Percentiles rank a stretch among this genome's conserved stretches.
Conservation (phyloP, 2,113 vertebrate species). For the Otolemur garnettii region DNA sequence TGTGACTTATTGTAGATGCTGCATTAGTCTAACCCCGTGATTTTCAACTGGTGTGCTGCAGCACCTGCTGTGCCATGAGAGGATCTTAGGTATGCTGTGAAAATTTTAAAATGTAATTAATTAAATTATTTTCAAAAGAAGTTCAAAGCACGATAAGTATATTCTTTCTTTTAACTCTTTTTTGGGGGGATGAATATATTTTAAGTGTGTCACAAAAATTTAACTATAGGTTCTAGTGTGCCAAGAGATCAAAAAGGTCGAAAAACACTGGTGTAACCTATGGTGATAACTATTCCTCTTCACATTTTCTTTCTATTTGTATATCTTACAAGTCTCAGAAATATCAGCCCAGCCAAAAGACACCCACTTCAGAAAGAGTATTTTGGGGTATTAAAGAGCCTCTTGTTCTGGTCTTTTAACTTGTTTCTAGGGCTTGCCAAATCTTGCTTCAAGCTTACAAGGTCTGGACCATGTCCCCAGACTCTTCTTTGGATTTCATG, state of each 20-base stretch:
- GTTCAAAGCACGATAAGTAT: too few relatives aligned
- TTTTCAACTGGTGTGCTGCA: too few relatives aligned
- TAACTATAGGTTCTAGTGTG: too few relatives aligned
- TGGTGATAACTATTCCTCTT: background rate
- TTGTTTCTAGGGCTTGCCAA: background rate
- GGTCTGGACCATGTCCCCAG: background rate
- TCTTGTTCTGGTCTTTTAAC: slow-evolving; percentile 2
- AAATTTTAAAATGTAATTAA: too few relatives aligned
- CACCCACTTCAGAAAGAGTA: background rate
- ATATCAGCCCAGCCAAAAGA: background rate
- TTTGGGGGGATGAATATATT: too few relatives aligned
- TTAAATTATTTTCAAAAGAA: too few relatives aligned
- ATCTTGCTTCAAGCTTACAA: background rate
- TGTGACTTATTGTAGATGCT: background rate
- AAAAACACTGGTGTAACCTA: too few relatives aligned
- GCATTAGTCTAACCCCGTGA: background rate
- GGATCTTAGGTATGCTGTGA: too few relatives aligned
- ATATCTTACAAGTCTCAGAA: background rate
- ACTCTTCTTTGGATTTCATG: background rate
- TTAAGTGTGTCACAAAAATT: too few relatives aligned
- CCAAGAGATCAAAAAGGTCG: too few relatives aligned
- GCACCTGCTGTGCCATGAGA: too few relatives aligned
- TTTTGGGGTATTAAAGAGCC: slow-evolving; percentile 29
- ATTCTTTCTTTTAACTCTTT: too few relatives aligned
- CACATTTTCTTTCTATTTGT: background rate